Evolutionary conservation across 2,113 vertebrate genomes (phyloP).

Genomic region (Myrmecophaga tridactyla): DNA sequence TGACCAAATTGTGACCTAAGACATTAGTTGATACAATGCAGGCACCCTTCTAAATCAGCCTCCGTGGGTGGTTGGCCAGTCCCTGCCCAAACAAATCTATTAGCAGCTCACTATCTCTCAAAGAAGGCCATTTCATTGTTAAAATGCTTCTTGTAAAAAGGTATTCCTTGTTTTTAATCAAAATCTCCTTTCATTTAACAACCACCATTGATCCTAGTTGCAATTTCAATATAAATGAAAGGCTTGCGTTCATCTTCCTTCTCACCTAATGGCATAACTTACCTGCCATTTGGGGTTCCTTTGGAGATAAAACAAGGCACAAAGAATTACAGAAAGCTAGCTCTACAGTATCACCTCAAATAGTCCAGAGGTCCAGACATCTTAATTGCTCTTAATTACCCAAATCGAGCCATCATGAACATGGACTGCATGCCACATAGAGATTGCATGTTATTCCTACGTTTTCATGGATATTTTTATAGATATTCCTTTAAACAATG

Average conservation of each 20-base stretch:
- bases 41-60: neutral
- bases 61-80: neutral
- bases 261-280: neutral
- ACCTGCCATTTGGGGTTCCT: neutral
- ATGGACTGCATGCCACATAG: neutral
- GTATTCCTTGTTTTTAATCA: constrained; percentile 20
- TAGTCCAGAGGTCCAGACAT: neutral
- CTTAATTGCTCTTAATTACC: neutral
- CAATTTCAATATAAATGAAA: neutral
- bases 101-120: neutral
- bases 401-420: neutral
- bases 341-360: neutral
- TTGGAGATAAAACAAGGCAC: neutral
- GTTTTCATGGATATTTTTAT: neutral
- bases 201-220: neutral
- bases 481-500: neutral
- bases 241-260: constrained; percentile 4
- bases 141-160: constrained; percentile 13
- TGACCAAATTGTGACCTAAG: neutral
- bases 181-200: constrained; percentile 39
- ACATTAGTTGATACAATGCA: neutral
- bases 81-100: neutral
- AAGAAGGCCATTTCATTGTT: neutral
- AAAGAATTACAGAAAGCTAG: neutral
- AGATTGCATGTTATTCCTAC: neutral